Percentiles rank a stretch among this genome's conserved stretches.
phyloP scores from a whole-genome alignment of 1,140 invertebrate species.

The Saccostrea echinata region DNA sequence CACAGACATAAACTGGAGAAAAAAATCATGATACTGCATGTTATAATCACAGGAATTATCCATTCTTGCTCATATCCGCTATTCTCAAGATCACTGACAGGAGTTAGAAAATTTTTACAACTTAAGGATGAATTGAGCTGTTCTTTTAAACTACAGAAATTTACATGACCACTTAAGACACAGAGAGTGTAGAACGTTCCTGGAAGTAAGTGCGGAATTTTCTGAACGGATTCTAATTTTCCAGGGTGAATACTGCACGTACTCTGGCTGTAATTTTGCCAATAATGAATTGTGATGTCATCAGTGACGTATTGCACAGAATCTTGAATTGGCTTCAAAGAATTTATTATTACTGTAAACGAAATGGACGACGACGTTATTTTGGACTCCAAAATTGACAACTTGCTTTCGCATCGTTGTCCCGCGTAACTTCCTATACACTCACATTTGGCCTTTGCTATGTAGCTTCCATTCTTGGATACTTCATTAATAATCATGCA shows the following conservation, averaged over 20 bases:
- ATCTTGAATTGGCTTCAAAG: not conserved
- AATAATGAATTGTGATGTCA: conserved; percentile 16
- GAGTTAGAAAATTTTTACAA: not conserved
- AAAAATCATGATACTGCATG: not conserved
- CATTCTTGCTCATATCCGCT: not conserved
- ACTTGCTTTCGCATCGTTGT: not conserved
- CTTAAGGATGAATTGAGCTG: conserved; percentile 8
- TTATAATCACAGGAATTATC: not conserved
- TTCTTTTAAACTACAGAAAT: not conserved
- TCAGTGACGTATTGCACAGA: conserved; percentile 1
- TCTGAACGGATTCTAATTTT: not conserved
- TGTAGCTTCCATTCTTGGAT: conserved; percentile 8
- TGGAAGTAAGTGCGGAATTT: not conserved
- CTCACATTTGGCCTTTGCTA: not conserved
- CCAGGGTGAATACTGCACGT: not conserved
- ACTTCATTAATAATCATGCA: not conserved
- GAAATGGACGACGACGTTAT: not conserved
- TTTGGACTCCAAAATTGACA: not conserved
- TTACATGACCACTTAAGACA: not conserved
- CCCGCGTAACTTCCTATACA: conserved; percentile 12
- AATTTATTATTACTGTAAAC: not conserved
- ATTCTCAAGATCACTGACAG: not conserved
- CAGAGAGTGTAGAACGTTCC: not conserved
- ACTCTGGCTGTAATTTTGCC: not conserved
- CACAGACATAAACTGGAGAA: not conserved